These are phyloP conservation scores for Xestobium rufovillosum DNA, from an alignment of 2,888 invertebrate species.

Conservation along the genomic window DNA sequence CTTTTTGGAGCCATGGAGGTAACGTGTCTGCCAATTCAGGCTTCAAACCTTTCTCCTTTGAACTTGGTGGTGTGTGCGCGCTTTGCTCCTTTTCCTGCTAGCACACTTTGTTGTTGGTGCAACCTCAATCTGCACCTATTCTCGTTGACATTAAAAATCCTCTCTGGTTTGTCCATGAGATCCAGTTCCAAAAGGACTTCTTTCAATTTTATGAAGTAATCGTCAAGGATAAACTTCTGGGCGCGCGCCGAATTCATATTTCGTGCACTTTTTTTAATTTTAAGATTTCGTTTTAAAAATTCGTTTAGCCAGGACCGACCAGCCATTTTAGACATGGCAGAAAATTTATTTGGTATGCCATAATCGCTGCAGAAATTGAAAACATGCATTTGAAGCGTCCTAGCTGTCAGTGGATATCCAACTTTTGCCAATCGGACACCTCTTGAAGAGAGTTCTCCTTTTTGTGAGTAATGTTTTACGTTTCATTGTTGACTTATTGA, in stretches of 20 bases:
- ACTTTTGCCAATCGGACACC: too few relatives aligned
- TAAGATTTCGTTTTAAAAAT: conserved; percentile 17
- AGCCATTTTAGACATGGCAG: conserved; percentile 8
- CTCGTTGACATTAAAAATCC: conserved; percentile 26
- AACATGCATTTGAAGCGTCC: too few relatives aligned
- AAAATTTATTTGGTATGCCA: conserved; percentile 9
- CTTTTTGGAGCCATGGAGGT: conserved; percentile 26
- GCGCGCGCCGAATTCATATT: conserved; percentile 22
- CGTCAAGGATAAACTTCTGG: conserved; percentile 22
- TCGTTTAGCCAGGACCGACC: conserved; percentile 14
- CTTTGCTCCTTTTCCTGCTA: conserved; percentile 23
- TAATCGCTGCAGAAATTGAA: too few relatives aligned
- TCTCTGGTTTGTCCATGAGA: conserved; percentile 23
- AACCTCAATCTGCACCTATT: conserved; percentile 22
- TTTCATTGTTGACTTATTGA: too few relatives aligned
- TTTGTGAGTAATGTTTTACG: too few relatives aligned
- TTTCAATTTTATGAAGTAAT: conserved; percentile 21
- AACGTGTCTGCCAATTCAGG: conserved; percentile 21
- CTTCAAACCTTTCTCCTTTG: conserved; percentile 21
- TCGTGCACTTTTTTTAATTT: conserved; percentile 20
- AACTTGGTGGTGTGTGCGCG: conserved; percentile 28
- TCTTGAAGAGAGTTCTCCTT: too few relatives aligned
- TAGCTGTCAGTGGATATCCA: too few relatives aligned
- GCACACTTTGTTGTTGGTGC: conserved; percentile 21
- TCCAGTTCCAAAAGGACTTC: conserved; percentile 18